A percentile compares a stretch with the other conserved stretches of the same genome.
Evolutionary conservation across 2,797 vertebrate species (phyloP).

Genomic region (Sebastes miniatus): DNA sequence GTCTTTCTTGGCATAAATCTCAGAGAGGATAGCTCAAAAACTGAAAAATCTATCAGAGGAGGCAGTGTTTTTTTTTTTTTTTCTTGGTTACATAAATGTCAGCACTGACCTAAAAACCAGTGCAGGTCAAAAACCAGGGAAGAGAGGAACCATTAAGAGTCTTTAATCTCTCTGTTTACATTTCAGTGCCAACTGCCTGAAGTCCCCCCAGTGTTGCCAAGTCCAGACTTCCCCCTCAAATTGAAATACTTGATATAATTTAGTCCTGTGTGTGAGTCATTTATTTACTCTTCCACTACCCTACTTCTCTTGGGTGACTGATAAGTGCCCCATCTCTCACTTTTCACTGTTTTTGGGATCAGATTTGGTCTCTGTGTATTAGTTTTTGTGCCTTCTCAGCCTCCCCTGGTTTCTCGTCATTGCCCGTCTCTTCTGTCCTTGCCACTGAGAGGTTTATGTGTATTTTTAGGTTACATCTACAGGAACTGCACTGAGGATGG

Average conservation of each 20-base stretch:
- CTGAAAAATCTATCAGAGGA: not conserved
- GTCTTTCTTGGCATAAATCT: not conserved
- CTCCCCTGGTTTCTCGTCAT: not conserved
- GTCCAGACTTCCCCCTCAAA: not conserved
- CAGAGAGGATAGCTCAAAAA: not conserved
- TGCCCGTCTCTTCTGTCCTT: not conserved
- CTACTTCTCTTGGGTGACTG: not conserved
- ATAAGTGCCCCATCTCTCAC: not conserved
- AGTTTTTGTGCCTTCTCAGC: not conserved
- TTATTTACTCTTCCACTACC: not conserved
- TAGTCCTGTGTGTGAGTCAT: not conserved
- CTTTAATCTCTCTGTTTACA: not conserved
- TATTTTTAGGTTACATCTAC: constrained; percentile 80
- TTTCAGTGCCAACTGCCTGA: not conserved
- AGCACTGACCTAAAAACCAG: not conserved
- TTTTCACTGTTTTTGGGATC: not conserved
- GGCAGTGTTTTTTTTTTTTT: not conserved
- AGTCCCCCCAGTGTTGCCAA: not conserved
- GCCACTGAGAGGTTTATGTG: not conserved
- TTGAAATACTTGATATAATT: not conserved
- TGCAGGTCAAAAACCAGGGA: not conserved
- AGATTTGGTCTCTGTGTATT: not conserved
- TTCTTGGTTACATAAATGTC: not conserved
- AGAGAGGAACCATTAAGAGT: not conserved
- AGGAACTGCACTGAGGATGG: constrained; percentile 83